phyloP scores from a whole-genome alignment of 2,888 invertebrate species.

The Cephalotes varians region DNA sequence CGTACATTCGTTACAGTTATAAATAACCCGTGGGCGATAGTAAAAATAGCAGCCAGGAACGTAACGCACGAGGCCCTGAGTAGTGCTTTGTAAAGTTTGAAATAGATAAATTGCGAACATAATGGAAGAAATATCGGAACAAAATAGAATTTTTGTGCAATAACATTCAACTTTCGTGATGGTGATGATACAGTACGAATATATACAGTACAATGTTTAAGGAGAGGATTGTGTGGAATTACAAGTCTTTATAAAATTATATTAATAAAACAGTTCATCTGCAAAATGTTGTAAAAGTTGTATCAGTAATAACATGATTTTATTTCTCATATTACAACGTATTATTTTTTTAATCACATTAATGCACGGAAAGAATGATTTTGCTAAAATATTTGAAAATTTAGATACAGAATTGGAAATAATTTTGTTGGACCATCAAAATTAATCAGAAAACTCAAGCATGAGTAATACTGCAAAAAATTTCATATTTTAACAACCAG shows the following conservation, averaged over 20 bases:
- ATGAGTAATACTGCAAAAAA: no score
- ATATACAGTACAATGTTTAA: no score
- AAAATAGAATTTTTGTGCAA: neutral
- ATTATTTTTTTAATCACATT: no score
- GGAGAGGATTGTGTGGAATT: neutral
- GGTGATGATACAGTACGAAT: neutral
- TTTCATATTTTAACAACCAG: no score
- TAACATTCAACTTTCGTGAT: neutral
- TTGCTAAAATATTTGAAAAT: no score
- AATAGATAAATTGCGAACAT: slow-evolving; percentile 21
- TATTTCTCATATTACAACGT: neutral
- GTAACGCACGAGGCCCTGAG: slow-evolving; percentile 71
- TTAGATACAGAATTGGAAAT: no score
- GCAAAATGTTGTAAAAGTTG: neutral
- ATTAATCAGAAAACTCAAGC: no score
- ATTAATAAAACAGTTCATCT: neutral
- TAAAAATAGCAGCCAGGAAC: slow-evolving; percentile 83
- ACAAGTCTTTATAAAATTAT: neutral
- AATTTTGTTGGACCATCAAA: no score
- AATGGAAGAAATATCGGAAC: neutral
- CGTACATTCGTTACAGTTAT: slow-evolving; percentile 76
- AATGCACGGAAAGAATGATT: no score
- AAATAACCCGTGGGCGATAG: slow-evolving; percentile 80
- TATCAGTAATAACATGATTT: neutral
- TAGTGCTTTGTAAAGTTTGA: slow-evolving; percentile 34